Evolutionary conservation across 2,888 invertebrate genomes (phyloP).

Genomic region (Agonopterix subpropinquella): DNA sequence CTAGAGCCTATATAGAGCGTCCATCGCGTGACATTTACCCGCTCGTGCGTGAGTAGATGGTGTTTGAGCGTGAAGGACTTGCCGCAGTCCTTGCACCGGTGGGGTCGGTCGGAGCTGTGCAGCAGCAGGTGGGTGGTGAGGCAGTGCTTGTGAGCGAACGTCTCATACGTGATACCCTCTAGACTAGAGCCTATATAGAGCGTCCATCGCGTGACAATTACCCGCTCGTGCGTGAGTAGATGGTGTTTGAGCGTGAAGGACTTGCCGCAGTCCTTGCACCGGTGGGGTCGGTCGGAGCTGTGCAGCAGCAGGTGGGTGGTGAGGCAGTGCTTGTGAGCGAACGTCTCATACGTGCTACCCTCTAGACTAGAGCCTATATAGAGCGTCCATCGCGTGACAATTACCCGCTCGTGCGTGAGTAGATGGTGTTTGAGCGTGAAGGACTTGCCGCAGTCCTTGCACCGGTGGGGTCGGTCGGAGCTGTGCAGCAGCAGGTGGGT

Average conservation of each 20-base stretch:
- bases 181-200: background rate
- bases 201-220: too few relatives aligned
- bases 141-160: too few relatives aligned
- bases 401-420: slow-evolving; percentile 84
- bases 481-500: slow-evolving; percentile 86
- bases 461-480: slow-evolving; percentile 85
- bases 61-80: slow-evolving; percentile 85
- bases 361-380: background rate
- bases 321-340: slow-evolving; percentile 86
- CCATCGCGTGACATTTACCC: slow-evolving; percentile 20
- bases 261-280: slow-evolving; percentile 53
- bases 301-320: slow-evolving; percentile 86
- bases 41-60: slow-evolving; percentile 83
- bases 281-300: slow-evolving; percentile 84
- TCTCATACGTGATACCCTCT: background rate
- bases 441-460: slow-evolving; percentile 86
- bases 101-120: slow-evolving; percentile 91
- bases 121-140: slow-evolving; percentile 82
- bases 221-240: slow-evolving; percentile 80
- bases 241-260: slow-evolving; percentile 89
- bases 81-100: slow-evolving; percentile 52
- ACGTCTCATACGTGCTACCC: slow-evolving; percentile 58
- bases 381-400: slow-evolving; percentile 3
- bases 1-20: background rate
- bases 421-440: slow-evolving; percentile 89